phyloP scores from a whole-genome alignment of 23 tunicate species.

The Clavelina lepadiformis region DNA sequence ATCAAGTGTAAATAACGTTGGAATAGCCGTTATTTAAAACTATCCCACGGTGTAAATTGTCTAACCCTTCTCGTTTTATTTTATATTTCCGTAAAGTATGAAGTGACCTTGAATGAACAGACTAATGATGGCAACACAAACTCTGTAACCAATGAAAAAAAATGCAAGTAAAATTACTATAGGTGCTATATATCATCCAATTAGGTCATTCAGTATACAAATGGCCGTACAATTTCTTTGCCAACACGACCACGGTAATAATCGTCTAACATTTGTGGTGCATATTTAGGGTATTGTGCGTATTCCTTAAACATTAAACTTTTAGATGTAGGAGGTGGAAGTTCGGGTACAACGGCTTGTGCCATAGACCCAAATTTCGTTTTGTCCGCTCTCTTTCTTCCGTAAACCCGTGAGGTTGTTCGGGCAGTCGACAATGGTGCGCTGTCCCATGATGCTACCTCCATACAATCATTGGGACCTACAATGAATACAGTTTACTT shows the following conservation, averaged over 20 bases:
- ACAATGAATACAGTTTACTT: not conserved
- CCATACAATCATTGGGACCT: slow-evolving; percentile 48
- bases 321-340: slow-evolving; percentile 57
- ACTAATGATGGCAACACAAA: too few relatives aligned
- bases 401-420: slow-evolving; percentile 50
- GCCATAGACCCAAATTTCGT: slow-evolving; percentile 27
- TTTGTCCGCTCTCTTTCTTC: slow-evolving; percentile 47
- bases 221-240: slow-evolving; percentile 44
- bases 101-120: too few relatives aligned
- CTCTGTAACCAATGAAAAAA: too few relatives aligned
- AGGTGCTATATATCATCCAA: too few relatives aligned
- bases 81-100: too few relatives aligned
- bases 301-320: slow-evolving; percentile 83
- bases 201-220: slow-evolving; percentile 53
- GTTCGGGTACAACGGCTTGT: slow-evolving; percentile 63
- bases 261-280: slow-evolving; percentile 81
- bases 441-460: slow-evolving; percentile 65
- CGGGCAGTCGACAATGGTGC: slow-evolving; percentile 48
- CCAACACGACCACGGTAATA: slow-evolving; percentile 42
- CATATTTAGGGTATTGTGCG: slow-evolving; percentile 80
- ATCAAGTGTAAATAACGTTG: too few relatives aligned
- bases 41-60: too few relatives aligned
- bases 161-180: too few relatives aligned
- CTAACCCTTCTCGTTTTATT: too few relatives aligned
- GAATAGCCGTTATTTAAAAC: too few relatives aligned